A percentile compares a stretch with the other conserved stretches of the same genome.
Evolutionary conservation across 2,888 invertebrate species (phyloP).

Genomic region (Euphydryas editha): DNA sequence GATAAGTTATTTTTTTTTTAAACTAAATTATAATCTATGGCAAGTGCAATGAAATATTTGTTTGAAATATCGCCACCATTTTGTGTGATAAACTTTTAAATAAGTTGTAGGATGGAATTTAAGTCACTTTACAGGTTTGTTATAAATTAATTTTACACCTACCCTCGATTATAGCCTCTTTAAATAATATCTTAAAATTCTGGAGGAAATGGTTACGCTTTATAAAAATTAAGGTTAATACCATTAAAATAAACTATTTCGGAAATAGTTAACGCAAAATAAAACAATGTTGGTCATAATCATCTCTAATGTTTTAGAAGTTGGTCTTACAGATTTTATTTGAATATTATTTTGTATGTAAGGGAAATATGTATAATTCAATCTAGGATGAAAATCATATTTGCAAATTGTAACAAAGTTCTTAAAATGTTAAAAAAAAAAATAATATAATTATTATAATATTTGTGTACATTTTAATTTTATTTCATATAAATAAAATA

Average conservation of each 20-base stretch:
- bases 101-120: neutral
- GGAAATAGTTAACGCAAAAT: no score
- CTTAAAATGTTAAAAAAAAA: no score
- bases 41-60: neutral
- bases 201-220: no score
- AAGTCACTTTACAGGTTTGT: neutral
- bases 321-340: no score
- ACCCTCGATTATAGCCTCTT: neutral
- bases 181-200: neutral
- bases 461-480: neutral
- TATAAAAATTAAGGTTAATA: no score
- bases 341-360: no score
- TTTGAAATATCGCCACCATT: neutral
- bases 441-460: neutral
- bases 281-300: no score
- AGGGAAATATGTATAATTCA: no score
- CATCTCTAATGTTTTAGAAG: no score
- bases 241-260: no score
- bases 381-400: neutral
- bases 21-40: conserved; percentile 4
- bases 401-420: no score
- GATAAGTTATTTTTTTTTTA: conserved; percentile 19
- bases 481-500: neutral
- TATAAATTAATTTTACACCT: neutral
- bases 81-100: conserved; percentile 1